Evolutionary conservation across 2,797 vertebrate genomes (phyloP).

Genomic region (Kryptopterus vitreolus): DNA sequence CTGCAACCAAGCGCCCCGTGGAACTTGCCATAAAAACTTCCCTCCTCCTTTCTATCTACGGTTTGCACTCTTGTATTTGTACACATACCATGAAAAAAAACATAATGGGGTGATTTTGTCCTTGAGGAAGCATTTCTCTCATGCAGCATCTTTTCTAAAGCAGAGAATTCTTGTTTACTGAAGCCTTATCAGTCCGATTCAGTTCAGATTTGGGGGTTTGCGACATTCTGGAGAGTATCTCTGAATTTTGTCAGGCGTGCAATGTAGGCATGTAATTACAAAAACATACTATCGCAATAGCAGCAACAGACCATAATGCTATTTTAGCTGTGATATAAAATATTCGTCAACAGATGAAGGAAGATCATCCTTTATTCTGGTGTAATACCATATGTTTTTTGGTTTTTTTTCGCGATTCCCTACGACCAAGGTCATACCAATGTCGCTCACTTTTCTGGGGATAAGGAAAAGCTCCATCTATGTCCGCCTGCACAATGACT

Average conservation of each 20-base stretch:
- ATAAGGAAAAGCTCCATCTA: slow-evolving; percentile 19
- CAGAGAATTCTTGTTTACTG: background rate
- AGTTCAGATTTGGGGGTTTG: background rate
- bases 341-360: background rate
- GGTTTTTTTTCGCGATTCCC: background rate
- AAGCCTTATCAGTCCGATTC: background rate
- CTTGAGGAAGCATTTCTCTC: background rate
- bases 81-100: no score
- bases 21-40: no score
- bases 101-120: background rate
- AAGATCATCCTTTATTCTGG: background rate
- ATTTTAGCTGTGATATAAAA: background rate
- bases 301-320: no score
- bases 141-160: background rate
- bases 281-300: no score
- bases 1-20: background rate
- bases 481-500: slow-evolving; percentile 24
- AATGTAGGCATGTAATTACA: no score
- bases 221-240: no score
- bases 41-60: no score
- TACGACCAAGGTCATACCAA: background rate
- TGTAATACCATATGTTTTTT: background rate
- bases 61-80: no score
- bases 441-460: background rate
- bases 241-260: no score